A percentile compares a stretch with the other conserved stretches of the same genome.
Conservation (phyloP, 2,113 vertebrate species). For the Micronycteris hirsuta region DNA sequence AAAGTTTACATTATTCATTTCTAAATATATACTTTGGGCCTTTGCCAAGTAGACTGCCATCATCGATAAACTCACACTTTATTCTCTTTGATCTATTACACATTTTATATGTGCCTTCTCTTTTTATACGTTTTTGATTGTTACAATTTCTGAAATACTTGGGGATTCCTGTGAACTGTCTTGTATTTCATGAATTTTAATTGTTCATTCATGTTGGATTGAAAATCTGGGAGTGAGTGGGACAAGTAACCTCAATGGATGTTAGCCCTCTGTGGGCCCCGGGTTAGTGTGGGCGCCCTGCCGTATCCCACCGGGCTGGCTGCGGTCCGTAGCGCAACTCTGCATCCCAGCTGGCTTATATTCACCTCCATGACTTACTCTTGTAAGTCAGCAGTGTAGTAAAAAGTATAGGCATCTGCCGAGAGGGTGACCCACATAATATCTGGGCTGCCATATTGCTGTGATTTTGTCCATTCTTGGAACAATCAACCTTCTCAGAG, state of each 20-base stretch:
- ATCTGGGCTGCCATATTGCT: not conserved
- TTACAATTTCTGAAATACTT: not conserved
- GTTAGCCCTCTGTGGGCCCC: fast-evolving
- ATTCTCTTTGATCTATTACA: not conserved
- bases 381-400: not conserved
- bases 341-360: fast-evolving
- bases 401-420: not conserved
- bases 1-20: not conserved
- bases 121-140: not conserved
- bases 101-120: not conserved
- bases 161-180: not conserved
- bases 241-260: not conserved
- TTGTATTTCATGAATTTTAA: not conserved
- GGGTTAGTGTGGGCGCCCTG: not conserved
- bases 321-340: fast-evolving
- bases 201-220: not conserved
- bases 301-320: not conserved
- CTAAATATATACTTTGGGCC: not conserved
- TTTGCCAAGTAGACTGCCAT: not conserved
- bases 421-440: not conserved
- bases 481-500: not conserved
- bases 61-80: not conserved
- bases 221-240: not conserved
- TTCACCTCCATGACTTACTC: not conserved
- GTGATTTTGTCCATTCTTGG: not conserved